Percentiles rank a stretch among this genome's conserved stretches.
Conservation (phyloP, 2,113 vertebrate species). For the Centropus bengalensis region DNA sequence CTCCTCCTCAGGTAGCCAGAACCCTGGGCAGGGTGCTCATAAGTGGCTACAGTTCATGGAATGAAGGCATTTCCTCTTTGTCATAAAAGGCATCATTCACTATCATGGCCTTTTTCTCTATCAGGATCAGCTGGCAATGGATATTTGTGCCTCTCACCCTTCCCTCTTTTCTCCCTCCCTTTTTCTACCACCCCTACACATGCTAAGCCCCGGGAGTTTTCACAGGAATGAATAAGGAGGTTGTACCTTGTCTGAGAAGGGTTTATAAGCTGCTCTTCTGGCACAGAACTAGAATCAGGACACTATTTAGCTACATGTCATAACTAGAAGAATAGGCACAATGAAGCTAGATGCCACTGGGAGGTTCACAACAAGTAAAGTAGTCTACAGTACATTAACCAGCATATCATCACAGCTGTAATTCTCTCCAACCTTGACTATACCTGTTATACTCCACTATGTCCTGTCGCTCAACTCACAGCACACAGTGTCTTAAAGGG, state of each 20-base stretch:
- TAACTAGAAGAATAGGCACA: background rate
- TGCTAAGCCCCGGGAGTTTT: background rate
- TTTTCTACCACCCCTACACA: background rate
- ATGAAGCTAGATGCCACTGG: background rate
- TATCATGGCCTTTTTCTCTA: background rate
- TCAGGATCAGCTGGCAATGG: background rate
- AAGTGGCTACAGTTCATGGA: background rate
- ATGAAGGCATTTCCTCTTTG: slow-evolving; percentile 47
- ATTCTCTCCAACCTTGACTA: background rate
- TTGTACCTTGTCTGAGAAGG: background rate
- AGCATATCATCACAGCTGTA: background rate
- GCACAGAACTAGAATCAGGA: background rate
- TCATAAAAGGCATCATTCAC: slow-evolving; percentile 42
- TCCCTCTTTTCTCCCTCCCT: background rate
- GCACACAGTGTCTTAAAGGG: background rate
- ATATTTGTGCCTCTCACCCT: background rate
- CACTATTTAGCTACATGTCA: background rate
- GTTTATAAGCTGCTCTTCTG: slow-evolving; percentile 47
- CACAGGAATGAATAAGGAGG: background rate
- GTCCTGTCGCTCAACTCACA: background rate
- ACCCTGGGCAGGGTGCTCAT: background rate
- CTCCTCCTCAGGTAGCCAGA: slow-evolving; percentile 39
- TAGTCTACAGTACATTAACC: background rate
- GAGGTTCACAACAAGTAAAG: background rate
- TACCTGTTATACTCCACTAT: background rate